Base-by-base conservation (phyloP, 2,113 vertebrate genomes). In the Puma concolor region DNA sequence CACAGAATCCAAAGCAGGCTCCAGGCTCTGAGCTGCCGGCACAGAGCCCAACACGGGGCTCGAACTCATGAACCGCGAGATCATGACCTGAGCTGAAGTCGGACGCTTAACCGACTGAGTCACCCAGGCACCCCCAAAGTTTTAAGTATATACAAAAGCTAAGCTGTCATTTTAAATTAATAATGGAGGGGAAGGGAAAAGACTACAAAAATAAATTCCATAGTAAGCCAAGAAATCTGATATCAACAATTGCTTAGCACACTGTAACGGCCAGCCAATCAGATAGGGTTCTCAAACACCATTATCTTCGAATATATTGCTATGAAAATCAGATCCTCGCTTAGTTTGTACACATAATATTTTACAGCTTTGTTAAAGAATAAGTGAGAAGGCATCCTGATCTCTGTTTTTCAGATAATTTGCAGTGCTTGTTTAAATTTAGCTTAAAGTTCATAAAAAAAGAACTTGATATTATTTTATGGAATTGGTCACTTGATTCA, bases 391-490 rank as follows among this genome's bases (percentile, higher is more conserved):
- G 1, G 25, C 76, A 97, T 97, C 93, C 67, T 91, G n/a, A 41
- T 19, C 76, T 90, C 80, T 97, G 33, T 91, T 63, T 91, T 87
- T 97, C 64, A 96, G 91, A 92, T 97, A 97, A 97, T 80, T 93
- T 94, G 10, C 63, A 79, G 12, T 84, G 88, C 91, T 88, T 95
- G 66, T 97, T 96, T 86, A 3, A 0, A 90, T 88, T 86, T 97
- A 72, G 84, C 9, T 79, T 85, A 38, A 54, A 88, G 27, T 76
- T 50, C 52, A 69, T 44, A 96, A 95, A 63, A 54, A 94, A 63
- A 54, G 44, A 94, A 95, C 33, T 86, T 76, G 66, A 95, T 80
- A 86, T 76, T 98, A 96, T 91, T 95, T 77, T 31, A 85, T 67
- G 64, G 25, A 69, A 83, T 27, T 76, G 84, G 57, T 66, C 5